These are phyloP conservation scores for Tetramorium bicarinatum DNA, from an alignment of 2,888 invertebrate genomes.

Conservation along the genomic window DNA sequence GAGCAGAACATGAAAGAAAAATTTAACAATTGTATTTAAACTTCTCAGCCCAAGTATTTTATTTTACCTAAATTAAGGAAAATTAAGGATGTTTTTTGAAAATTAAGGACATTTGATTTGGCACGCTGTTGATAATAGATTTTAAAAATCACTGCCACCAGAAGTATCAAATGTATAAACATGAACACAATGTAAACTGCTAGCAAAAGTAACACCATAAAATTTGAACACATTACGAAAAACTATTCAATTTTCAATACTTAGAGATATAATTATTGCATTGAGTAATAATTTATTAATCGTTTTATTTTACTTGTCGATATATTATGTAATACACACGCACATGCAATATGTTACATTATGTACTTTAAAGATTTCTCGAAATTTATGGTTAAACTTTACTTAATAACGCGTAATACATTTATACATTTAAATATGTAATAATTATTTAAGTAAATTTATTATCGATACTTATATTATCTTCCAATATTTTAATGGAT, in stretches of 20 bases:
- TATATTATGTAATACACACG: neutral
- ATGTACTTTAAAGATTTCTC: slow-evolving; percentile 1
- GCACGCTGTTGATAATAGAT: neutral
- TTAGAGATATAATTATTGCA: neutral
- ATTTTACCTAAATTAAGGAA: neutral
- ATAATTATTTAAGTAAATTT: neutral
- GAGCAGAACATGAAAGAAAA: slow-evolving; percentile 69
- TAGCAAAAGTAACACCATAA: neutral
- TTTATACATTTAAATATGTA: neutral
- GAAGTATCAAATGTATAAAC: neutral
- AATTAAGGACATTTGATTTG: neutral
- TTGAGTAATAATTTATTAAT: neutral
- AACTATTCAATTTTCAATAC: neutral
- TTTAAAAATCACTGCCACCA: neutral
- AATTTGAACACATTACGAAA: neutral
- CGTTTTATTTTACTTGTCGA: neutral
- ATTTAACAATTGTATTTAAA: slow-evolving; percentile 80
- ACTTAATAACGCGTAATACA: neutral
- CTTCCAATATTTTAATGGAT: neutral
- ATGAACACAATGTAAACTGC: neutral
- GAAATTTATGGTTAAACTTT: neutral
- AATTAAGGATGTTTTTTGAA: neutral
- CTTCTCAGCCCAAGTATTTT: slow-evolving; percentile 66
- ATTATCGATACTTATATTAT: neutral
- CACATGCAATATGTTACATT: neutral